phyloP scores from a whole-genome alignment of 2,113 vertebrate genomes.

The Halcyon malimbica region DNA sequence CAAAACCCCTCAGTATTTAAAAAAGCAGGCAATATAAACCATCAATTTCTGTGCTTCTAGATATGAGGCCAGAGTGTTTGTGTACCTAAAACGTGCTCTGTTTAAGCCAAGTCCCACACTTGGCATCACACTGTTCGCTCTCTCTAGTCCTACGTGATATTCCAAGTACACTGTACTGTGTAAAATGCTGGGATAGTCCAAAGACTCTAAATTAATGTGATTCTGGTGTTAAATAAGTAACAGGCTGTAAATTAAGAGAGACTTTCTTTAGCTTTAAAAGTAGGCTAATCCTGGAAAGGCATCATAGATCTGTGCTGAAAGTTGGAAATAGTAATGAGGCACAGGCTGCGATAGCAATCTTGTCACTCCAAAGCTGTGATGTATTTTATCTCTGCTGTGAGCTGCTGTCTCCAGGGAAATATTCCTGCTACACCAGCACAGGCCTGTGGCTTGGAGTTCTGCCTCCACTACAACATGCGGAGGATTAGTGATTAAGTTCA shows the following conservation, averaged over 20 bases:
- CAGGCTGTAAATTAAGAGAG: slow-evolving; percentile 47
- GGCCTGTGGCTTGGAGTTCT: slow-evolving; percentile 26
- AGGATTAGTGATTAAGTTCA: slow-evolving; percentile 39
- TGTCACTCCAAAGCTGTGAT: slow-evolving; percentile 37
- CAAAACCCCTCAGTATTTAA: neutral
- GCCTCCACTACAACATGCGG: neutral
- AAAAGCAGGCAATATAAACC: neutral
- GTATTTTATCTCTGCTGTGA: slow-evolving; percentile 37
- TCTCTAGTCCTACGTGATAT: neutral
- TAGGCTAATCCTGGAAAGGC: slow-evolving; percentile 60
- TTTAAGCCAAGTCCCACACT: neutral
- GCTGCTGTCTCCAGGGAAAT: slow-evolving; percentile 48
- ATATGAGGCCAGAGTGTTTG: neutral
- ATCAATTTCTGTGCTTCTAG: neutral
- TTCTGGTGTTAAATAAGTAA: slow-evolving; percentile 63
- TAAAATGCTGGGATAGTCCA: neutral
- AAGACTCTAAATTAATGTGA: slow-evolving; percentile 23
- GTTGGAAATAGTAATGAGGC: slow-evolving; percentile 63
- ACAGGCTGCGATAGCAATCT: slow-evolving; percentile 40
- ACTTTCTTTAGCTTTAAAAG: slow-evolving; percentile 60
- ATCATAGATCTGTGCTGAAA: slow-evolving; percentile 43
- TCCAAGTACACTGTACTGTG: neutral
- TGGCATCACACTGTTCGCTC: neutral
- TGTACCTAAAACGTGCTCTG: neutral
- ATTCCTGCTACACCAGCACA: slow-evolving; percentile 21